phyloP scores from a whole-genome alignment of 2,113 vertebrate species.

The Brachypteracias leptosomus region DNA sequence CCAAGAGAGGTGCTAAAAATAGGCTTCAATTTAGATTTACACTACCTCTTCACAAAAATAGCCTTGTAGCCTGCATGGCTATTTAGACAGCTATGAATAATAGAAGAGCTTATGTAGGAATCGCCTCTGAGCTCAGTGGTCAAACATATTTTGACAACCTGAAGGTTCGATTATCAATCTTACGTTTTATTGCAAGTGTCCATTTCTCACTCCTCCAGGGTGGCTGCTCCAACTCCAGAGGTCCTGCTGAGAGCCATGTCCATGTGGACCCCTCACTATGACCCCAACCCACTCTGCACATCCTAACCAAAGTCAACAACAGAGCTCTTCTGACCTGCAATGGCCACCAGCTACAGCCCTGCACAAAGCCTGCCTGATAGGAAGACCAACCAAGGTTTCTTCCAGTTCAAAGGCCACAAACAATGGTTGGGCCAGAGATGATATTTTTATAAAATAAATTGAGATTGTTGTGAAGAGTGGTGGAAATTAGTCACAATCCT shows the following conservation, averaged over 20 bases:
- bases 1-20: background rate
- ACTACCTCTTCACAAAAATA: background rate
- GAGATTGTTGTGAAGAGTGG: background rate
- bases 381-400: background rate
- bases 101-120: background rate
- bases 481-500: background rate
- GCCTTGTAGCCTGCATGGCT: background rate
- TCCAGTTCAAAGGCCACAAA: background rate
- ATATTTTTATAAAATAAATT: background rate
- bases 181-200: background rate
- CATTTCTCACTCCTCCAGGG: background rate
- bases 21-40: background rate
- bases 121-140: background rate
- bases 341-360: background rate
- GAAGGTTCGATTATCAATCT: background rate
- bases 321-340: background rate
- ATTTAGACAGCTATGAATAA: background rate
- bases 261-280: accelerated
- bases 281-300: accelerated
- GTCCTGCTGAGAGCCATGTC: background rate
- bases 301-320: background rate
- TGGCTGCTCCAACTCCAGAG: background rate
- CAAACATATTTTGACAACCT: background rate
- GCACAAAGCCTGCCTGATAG: too few relatives aligned
- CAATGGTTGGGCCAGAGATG: accelerated